Evolutionary conservation across 2,888 invertebrate species (phyloP), one percentile per base, ranked within the genome.

Genomic region (Azorinus chamasolen): DNA sequence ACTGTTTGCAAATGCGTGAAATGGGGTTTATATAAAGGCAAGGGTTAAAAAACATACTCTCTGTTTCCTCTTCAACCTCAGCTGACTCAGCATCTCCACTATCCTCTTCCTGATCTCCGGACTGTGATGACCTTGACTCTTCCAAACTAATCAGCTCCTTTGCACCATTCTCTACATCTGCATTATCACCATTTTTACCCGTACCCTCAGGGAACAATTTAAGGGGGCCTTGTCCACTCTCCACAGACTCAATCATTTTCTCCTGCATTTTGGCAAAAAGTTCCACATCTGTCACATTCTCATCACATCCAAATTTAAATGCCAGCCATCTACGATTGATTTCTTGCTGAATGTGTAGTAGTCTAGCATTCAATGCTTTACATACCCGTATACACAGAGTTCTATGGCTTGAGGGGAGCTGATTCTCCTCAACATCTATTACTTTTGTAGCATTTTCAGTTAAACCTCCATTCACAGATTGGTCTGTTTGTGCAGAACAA

Each of bases 311-410:
- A 65, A 72, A 46, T 41, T 80, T 76, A 25, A 51, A 58, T 14
- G 69, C 69, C 0, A 74, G 48, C 81, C 81, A 82, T 37, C 57
- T 66, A 48, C 51, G 59, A 1, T 54, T 63, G 16, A 75, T 39
- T 58, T 76, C 76, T 24, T 82, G 70, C 53, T 82, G 73, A 14
- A 76, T 77, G 22, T 43, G 71, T 54, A 70, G 27, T 14, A 80
- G 61, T 12, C 70, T 32, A 25, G 64, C 41, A 59, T 73, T 80
- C 10, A 80, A 58, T 5, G 72, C 75, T 45, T 69, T 80, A 57
- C 80, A 80, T 1, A 73, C 69, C 16, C 62, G 69, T 48, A 76
- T 75, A 69, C 80, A 80, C n/a, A 80, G 61, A 53, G 59, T 65
- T 43, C 62, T 72, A 63, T 80, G 76, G 62, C 37, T 70, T 8